These are phyloP conservation scores for Diarsia dahlii DNA, from an alignment of 2,888 invertebrate species.

Conservation along the genomic window DNA sequence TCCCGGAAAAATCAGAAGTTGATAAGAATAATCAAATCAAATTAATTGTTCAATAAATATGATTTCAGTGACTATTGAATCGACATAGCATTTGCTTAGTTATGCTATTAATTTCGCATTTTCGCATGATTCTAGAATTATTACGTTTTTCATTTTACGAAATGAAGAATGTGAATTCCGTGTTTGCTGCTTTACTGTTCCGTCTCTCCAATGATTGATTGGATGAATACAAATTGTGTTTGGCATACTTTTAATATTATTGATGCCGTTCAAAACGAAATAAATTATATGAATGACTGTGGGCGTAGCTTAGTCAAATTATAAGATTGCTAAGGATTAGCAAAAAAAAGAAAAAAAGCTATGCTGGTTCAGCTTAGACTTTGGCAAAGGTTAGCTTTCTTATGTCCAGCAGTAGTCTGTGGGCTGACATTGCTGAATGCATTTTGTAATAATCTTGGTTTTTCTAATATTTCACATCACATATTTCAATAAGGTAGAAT, in stretches of 20 bases:
- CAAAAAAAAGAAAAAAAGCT: no score
- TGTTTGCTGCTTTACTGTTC: constrained; percentile 36
- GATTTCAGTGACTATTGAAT: background rate
- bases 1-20: background rate
- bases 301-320: background rate
- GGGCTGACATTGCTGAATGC: background rate
- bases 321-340: no score
- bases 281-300: constrained; percentile 9
- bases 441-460: background rate
- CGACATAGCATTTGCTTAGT: background rate
- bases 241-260: constrained; percentile 22
- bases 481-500: background rate
- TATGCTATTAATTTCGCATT: constrained; percentile 26
- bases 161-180: constrained; percentile 40
- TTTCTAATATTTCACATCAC: background rate
- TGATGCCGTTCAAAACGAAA: constrained; percentile 5
- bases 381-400: background rate
- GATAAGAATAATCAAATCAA: background rate
- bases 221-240: constrained; percentile 27
- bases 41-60: background rate
- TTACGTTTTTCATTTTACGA: constrained; percentile 24
- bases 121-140: constrained; percentile 28
- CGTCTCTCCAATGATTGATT: constrained; percentile 42
- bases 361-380: no score
- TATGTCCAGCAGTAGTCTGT: background rate